Evolutionary conservation across 2,113 vertebrate genomes (phyloP), one percentile per base, ranked within the genome.

Genomic region (Neoarius graeffei): DNA sequence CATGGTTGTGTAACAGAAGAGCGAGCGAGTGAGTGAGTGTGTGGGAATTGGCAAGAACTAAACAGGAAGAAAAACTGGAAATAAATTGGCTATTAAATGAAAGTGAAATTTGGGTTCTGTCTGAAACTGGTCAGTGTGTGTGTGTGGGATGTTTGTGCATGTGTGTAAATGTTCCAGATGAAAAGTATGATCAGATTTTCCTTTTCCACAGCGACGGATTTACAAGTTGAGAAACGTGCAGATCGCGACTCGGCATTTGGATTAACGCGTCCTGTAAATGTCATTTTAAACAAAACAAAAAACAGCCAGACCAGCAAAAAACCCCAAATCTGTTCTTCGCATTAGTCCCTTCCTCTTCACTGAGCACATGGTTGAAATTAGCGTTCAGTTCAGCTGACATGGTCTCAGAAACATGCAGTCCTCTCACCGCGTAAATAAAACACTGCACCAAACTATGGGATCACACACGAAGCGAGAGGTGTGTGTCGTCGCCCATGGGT

Each of bases 281-380:
- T 74, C 7, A 11, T 48, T 48, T 50, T 25, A 2, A 23, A 5
- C 3, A 13, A 52, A 52, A 11, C 25, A 11, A 57, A 59, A 81
- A 35, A 59, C 17, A 10, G 30, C 20, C 30, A 23, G 35, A n/a
- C 11, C 81, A 14, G 20, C 30, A 67, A 8, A 25, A 48, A 74
- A 10, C 10, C 1, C 10, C 1, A 57, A 30, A 7, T 2, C 5
- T 25, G 30, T 81, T 81, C 17, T 81, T 85, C 20, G 8, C 64
- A 69, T 19, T 54, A 54, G 48, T 19, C 7, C 27, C 8, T 74
- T 82, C 80, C 67, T 83, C 20, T 19, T 79, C 83, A 80, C 66
- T 59, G 20, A 25, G 81, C 81, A 88, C 79, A 60, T 88, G 88
- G 88, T 88, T 87, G 77, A 77, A 56, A 90, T 91, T 88, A 88